Evolutionary conservation across 1,140 invertebrate genomes (phyloP).

Genomic region (Amyelois transitella): DNA sequence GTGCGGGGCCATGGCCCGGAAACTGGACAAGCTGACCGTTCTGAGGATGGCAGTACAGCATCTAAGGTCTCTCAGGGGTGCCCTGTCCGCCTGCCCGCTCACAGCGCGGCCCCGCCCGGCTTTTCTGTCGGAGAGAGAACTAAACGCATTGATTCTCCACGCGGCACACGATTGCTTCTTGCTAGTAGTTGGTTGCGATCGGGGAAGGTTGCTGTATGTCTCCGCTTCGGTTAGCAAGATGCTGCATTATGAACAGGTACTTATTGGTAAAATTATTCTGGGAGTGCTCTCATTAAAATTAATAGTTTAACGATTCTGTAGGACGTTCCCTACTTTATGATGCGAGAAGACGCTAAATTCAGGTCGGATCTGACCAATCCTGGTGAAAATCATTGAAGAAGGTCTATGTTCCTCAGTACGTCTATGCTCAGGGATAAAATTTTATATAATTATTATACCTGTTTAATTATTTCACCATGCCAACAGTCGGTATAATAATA

Average conservation of each 20-base stretch:
- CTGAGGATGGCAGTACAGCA: conserved; percentile 96
- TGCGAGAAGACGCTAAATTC: too few relatives aligned
- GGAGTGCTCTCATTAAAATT: too few relatives aligned
- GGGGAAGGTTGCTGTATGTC: conserved; percentile 92
- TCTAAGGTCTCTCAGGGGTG: conserved; percentile 74
- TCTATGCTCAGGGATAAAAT: too few relatives aligned
- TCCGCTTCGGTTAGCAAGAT: conserved; percentile 92
- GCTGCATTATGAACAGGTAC: conserved; percentile 89
- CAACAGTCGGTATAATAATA: too few relatives aligned
- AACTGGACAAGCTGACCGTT: conserved; percentile 95
- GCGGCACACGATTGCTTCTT: conserved; percentile 93
- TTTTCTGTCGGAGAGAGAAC: conserved; percentile 91
- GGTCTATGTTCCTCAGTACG: too few relatives aligned
- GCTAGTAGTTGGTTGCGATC: conserved; percentile 94
- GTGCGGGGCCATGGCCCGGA: conserved; percentile 93
- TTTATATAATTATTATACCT: too few relatives aligned
- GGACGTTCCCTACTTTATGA: too few relatives aligned
- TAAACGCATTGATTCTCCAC: conserved; percentile 87
- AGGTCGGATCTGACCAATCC: too few relatives aligned
- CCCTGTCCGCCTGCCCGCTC: conserved; percentile 44
- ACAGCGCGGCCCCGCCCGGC: conserved; percentile 81
- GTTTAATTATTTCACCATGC: too few relatives aligned
- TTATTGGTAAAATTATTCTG: not conserved
- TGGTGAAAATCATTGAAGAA: too few relatives aligned
- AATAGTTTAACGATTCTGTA: too few relatives aligned